Base-by-base conservation (phyloP, 2,888 invertebrate species). In the Mesorhabditis belari region DNA sequence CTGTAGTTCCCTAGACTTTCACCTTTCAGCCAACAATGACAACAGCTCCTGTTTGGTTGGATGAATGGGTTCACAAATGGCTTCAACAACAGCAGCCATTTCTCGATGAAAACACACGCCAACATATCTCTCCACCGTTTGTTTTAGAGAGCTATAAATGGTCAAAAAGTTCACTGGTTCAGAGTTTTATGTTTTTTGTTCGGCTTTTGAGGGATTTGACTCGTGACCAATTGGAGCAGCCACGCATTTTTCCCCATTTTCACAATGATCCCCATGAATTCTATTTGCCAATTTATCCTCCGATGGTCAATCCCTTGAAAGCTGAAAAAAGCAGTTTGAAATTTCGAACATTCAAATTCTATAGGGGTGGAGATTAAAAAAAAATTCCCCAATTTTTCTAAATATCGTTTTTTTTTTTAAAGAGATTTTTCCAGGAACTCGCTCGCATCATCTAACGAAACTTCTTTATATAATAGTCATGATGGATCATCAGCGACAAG, bases 61-160 rank as follows among this genome's bases (percentile, higher is more conserved):
- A 73, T 55, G 73, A 77, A 51, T 77, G 77, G 75, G 70, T 78
- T 52, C 60, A 65, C 44, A 67, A 65, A 28, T 78, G 78, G 78
- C 60, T 78, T 54, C 66, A 67, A 23, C 70, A 71, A 6, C 75
- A 73, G 50, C 56, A 52, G 23, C 60, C 56, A 51, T 49, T 59
- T n/a, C 27, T 55, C 4, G 55, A 6, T 23, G 58, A 58, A 27
- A 27, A 52, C 52, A 51, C 19, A 6, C 44, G 25, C 23, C 28
- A 57, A 17, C 25, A 57, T 26, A 12, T 19, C 19, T 35, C 44
- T 9, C 44, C 44, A 35, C 44, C 44, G 44, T 35, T 17, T 17
- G 44, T 35, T 35, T 9, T 12, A 35, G n/a, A n/a, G n/a, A n/a
- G n/a, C n/a, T n/a, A n/a, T n/a, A n/a, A n/a, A n/a, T n/a, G n/a